phyloP scores from a whole-genome alignment of 2,888 invertebrate species.

The Rotaria socialis region DNA sequence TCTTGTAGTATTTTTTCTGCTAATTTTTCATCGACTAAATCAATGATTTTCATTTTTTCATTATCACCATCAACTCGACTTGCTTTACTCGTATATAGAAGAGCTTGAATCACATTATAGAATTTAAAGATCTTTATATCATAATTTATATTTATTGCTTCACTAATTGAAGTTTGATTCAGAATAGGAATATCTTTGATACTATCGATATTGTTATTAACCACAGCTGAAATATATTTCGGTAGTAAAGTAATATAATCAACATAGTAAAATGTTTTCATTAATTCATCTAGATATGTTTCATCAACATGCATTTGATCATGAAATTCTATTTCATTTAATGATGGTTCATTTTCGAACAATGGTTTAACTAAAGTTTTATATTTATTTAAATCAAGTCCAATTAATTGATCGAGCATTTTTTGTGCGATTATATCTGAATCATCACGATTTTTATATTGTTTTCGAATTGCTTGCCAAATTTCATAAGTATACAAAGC shows the following conservation, averaged over 20 bases:
- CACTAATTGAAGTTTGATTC: background rate
- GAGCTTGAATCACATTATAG: background rate
- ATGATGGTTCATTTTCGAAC: background rate
- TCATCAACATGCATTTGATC: background rate
- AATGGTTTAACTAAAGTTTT: background rate
- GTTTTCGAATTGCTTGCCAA: background rate
- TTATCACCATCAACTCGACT: conserved; percentile 1
- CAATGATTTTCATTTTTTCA: background rate
- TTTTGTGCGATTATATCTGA: background rate
- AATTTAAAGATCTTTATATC: background rate
- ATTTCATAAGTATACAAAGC: conserved; percentile 1
- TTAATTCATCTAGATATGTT: background rate
- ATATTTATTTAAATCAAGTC: background rate
- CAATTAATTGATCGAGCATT: background rate
- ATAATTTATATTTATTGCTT: background rate
- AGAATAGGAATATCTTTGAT: background rate
- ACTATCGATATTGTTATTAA: background rate
- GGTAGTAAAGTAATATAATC: background rate
- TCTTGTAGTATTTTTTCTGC: background rate
- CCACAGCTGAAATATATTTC: background rate
- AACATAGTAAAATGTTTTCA: background rate
- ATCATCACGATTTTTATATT: conserved; percentile 26
- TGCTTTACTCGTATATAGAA: background rate
- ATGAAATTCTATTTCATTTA: background rate
- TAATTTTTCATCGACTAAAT: background rate